Conservation (phyloP, 2,113 vertebrate genomes). For the Ginglymostoma cirratum region DNA sequence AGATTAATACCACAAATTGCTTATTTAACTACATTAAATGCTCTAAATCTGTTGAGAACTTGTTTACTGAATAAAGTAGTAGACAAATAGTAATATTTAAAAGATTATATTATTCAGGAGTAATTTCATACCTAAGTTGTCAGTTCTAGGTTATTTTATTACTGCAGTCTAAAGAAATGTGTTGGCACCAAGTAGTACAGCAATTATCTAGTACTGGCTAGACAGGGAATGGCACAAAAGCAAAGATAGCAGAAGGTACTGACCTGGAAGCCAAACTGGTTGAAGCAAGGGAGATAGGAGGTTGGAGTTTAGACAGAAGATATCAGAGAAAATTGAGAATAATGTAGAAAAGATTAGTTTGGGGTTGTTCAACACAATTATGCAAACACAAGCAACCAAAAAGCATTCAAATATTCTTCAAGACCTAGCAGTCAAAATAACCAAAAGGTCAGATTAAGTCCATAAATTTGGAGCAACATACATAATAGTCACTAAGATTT, state of each 20-base stretch:
- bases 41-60: not conserved
- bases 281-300: slow-evolving; percentile 61
- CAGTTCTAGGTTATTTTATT: not conserved
- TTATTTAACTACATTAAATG: not conserved
- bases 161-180: slow-evolving; percentile 34
- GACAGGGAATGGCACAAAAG: slow-evolving; percentile 46
- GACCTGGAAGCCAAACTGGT: slow-evolving; percentile 87
- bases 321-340: slow-evolving; percentile 46
- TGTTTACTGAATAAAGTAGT: not conserved
- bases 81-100: not conserved
- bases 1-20: no score
- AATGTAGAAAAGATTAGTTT: slow-evolving; percentile 39
- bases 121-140: not conserved
- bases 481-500: slow-evolving; percentile 34
- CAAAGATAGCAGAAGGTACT: slow-evolving; percentile 57
- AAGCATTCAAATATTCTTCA: slow-evolving; percentile 32
- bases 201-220: slow-evolving; percentile 47
- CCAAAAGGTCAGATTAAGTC: not conserved
- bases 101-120: not conserved
- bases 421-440: not conserved
- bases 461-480: not conserved
- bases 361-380: not conserved
- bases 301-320: slow-evolving; percentile 60
- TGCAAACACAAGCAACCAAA: not conserved
- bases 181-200: slow-evolving; percentile 47